A percentile compares a stretch with the other conserved stretches of the same genome.
These are phyloP conservation scores for Pyrocoelia pectoralis DNA, from an alignment of 2,888 invertebrate genomes.

Conservation along the genomic window DNA sequence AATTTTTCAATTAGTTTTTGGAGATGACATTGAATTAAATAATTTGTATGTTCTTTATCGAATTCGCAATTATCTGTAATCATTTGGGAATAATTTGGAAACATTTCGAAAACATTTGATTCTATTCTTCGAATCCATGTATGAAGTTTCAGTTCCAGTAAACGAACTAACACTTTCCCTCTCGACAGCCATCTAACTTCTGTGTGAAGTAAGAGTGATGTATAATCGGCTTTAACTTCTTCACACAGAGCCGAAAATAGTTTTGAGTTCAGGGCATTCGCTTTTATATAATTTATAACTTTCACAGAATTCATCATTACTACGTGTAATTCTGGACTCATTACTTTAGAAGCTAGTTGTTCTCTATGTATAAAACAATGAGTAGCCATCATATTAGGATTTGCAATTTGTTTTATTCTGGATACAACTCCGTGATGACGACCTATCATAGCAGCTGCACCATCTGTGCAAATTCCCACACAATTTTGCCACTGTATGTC, in stretches of 20 bases:
- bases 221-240: background rate
- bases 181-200: constrained; percentile 2
- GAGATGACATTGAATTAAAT: background rate
- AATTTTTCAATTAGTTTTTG: background rate
- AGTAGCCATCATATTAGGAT: background rate
- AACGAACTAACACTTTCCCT: background rate
- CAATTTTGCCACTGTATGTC: constrained; percentile 4
- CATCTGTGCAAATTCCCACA: constrained; percentile 1
- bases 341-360: background rate
- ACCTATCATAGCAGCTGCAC: background rate
- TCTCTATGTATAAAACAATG: background rate
- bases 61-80: no score
- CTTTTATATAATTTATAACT: constrained; percentile 4
- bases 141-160: background rate
- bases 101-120: constrained; percentile 1
- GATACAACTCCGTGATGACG: background rate
- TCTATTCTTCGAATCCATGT: background rate
- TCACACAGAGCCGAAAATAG: constrained; percentile 4
- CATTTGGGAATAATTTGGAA: background rate
- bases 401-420: constrained; percentile 1
- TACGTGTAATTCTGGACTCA: background rate
- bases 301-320: background rate
- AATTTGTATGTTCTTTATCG: no score
- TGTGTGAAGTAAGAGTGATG: constrained; percentile 1
- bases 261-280: background rate